Evolutionary conservation across 2,888 invertebrate genomes (phyloP), one percentile per base, ranked within the genome.

Genomic region (Trichogramma dendrolimi): DNA sequence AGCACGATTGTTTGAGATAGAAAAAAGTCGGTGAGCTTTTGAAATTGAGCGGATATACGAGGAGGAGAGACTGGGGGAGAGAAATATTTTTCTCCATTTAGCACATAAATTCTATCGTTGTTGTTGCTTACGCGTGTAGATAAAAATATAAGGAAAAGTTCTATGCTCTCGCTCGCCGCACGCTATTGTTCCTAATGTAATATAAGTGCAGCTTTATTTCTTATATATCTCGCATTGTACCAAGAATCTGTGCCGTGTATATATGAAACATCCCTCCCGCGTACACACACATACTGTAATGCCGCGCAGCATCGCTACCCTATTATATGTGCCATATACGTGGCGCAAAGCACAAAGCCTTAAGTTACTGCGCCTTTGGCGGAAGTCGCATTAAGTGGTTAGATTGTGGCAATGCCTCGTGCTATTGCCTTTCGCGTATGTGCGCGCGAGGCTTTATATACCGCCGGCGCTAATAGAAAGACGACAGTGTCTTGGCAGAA

Each of bases 321-420:
- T 27, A 27, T 27, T 27, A 27, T 27, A 27, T 27, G 27, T 27
- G 27, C 27, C 27, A 27, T 27, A 27, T 27, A 27, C 27, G 27
- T 72, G 72, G 75, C 77, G 75, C 78, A 77, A 78, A 78, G 78
- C 78, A 77, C 78, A 79, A 79, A 27, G 27, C 27, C 27, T 27
- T 27, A 27, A 27, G 27, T 27, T 27, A 27, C 27, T 27, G 79
- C 78, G 79, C 78, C 78, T 79, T 78, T 75, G 75, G 77, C 78
- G 78, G 78, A 78, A 78, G 78, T 76, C 77, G 76, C 78, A 79
- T 79, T 78, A 76, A 79, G 77, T 73, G 76, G 71, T 74, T 71
- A 74, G 75, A 77, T 77, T 77, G 75, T 73, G 67, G 66, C 71
- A 73, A 67, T 66, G 67, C 68, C 69, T 66, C 67, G 68, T 60